Base-by-base conservation (phyloP, 2,888 invertebrate species). In the Loripinus fragilis region DNA sequence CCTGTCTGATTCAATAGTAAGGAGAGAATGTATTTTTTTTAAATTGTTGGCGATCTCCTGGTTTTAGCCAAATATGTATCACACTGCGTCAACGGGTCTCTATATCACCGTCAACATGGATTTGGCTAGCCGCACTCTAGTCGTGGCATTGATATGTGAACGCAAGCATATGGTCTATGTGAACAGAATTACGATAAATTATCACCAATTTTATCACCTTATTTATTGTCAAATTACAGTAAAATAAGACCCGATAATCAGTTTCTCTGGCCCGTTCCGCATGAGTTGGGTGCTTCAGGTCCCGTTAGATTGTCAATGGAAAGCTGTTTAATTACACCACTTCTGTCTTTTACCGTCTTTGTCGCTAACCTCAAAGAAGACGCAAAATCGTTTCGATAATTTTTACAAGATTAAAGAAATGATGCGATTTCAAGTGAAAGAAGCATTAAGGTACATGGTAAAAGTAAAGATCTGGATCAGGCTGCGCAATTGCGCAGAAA, bases 121-220 rank as follows among this genome's bases (percentile, higher is more conserved):
- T n/a, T n/a, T n/a, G n/a, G n/a, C n/a, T n/a, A n/a, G n/a, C n/a
- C n/a, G n/a, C n/a, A n/a, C n/a, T n/a, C n/a, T n/a, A n/a, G n/a
- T n/a, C n/a, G n/a, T n/a, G n/a, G n/a, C n/a, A n/a, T n/a, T n/a
- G n/a, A n/a, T 33, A 23, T 60, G 60, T 60, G 60, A 60, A 60
- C 23, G 12, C 33, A 17, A 60, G 60, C 60, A 60, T 60, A 60
- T 60, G 60, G 60, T 20, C 12, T 30, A 33, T 33, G 60, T 5
- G 12, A 33, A 60, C 60, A 60, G 33, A 10, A 30, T 60, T 60
- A 60, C 60, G 60, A 28, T 60, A 60, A 60, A 60, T 60, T 60
- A 60, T 60, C 60, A 20, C 33, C 33, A 10, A 60, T 23, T n/a
- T 28, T 33, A 60, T 60, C 60, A 17, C n/a, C 10, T 5, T 60